Evolutionary conservation across 2,888 invertebrate genomes (phyloP), one percentile per base, ranked within the genome.

Genomic region (Cephalotes varians): DNA sequence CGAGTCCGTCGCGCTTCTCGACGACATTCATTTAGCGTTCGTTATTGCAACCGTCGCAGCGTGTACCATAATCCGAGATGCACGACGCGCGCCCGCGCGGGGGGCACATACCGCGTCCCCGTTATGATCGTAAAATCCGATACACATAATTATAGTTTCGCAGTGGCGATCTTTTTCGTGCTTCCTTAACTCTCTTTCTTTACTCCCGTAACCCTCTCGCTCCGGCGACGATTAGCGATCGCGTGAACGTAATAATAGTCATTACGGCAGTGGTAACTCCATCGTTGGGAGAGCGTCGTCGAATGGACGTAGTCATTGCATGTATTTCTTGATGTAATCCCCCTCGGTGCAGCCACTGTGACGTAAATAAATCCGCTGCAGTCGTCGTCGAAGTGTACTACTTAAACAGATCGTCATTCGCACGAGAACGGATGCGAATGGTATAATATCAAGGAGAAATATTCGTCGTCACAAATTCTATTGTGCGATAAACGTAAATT

Each of bases 221-320:
- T 47, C 25, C 65, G 64, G 40, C 65, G 37, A 4, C 60, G 64
- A 81, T 76, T 76, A 65, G 76, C 64, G 64, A 65, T 76, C 81
- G 81, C 76, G 81, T 76, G 81, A 81, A 81, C 76, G 64, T 81
- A 81, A 81, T 81, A 76, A 81, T 65, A 49, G 81, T 81, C 76
- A 81, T 81, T 81, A 81, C n/a, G 56, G 65, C 76, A 56, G 62
- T 64, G 65, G 47, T 54, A 77, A 73, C 76, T 76, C 47, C 81
- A 76, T 81, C 81, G 81, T 37, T 47, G 76, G 76, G 34, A 44
- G 64, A 58, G 31, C 56, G n/a, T n/a, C n/a, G n/a, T n/a, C 56
- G 69, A 79, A 79, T 79, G 69, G 12, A 69, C 56, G 69, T 58
- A 56, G 69, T 44, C 69, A 25, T 79, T 51, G 77, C 64, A 44